A percentile compares a stretch with the other conserved stretches of the same genome.
phyloP scores from a whole-genome alignment of 1,140 invertebrate genomes.

The Aphis gossypii region DNA sequence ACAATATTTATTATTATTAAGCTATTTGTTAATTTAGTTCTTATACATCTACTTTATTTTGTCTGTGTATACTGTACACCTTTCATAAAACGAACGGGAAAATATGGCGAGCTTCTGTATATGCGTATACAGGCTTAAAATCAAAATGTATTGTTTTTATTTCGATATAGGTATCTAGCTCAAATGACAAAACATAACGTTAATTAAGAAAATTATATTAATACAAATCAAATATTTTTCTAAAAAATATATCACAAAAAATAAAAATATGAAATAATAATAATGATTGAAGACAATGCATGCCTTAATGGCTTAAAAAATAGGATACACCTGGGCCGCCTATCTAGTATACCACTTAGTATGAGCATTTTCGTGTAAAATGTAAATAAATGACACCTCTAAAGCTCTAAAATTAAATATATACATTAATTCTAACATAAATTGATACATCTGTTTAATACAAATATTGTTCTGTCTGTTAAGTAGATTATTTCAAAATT shows the following conservation, averaged over 20 bases:
- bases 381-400: not conserved
- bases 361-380: not conserved
- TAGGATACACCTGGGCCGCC: too few species aligned
- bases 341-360: not conserved
- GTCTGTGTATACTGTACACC: not conserved
- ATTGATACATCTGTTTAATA: slow-evolving; percentile 16
- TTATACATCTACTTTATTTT: not conserved
- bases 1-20: slow-evolving; percentile 2
- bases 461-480: not conserved
- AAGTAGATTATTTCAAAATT: not conserved
- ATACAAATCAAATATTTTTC: too few species aligned
- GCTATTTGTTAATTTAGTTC: not conserved
- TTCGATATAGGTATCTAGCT: not conserved
- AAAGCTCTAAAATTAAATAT: not conserved
- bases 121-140: not conserved
- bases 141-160: not conserved
- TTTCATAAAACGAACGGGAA: not conserved
- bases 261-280: too few species aligned
- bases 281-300: too few species aligned
- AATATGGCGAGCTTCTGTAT: not conserved
- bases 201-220: too few species aligned
- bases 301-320: too few species aligned
- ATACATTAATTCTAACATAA: not conserved
- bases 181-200: too few species aligned
- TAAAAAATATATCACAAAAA: too few species aligned